Base-by-base conservation (phyloP, 1,140 invertebrate species). In the Prorops nasuta region DNA sequence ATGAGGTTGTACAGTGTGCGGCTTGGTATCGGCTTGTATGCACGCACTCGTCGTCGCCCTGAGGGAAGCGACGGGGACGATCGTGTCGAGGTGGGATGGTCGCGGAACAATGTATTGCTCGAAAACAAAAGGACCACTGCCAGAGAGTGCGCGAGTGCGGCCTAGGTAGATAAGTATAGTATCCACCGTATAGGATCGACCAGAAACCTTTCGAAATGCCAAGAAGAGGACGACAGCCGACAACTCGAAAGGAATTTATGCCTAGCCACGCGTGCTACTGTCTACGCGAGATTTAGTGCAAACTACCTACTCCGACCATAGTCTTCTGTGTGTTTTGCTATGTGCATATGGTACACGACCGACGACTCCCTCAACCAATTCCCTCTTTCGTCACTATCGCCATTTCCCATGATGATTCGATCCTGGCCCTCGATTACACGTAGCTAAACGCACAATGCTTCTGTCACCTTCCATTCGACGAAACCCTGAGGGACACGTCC, bases 161-260 rank as follows among this genome's bases (percentile, higher is more conserved):
- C 43, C 49, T 16, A 44, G 28, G 31, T 17, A 56, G 58, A 60
- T 60, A 60, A 60, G 57, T 60, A n/a, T n/a, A 56, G 49, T 52
- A 60, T 45, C 57, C 49, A 44, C 37, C 38, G 28, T 42, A 21
- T n/a, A 35, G n/a, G 32, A 35, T 14, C 32, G 3, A 35, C 12
- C 32, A 35, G n/a, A 35, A 15, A 35, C 16, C 16, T 35, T 14
- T 35, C 32, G 37, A 32, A 43, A 32, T 58, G 46, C 37, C 36
- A 35, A 17, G 6, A 14, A 40, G 19, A 17, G 15, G 20, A 34
- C 14, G 2, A 46, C 2, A 4, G 22, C 7, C 20, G 17, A 22
- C 17, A 21, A 41, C 22, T 35, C 35, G 55, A 55, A 55, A 51
- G 51, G 56, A 58, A 60, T 60, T 60, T 60, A 60, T 60, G 55